Evolutionary conservation across 2,888 invertebrate genomes (phyloP).

Genomic region (Eupithecia vulgata): DNA sequence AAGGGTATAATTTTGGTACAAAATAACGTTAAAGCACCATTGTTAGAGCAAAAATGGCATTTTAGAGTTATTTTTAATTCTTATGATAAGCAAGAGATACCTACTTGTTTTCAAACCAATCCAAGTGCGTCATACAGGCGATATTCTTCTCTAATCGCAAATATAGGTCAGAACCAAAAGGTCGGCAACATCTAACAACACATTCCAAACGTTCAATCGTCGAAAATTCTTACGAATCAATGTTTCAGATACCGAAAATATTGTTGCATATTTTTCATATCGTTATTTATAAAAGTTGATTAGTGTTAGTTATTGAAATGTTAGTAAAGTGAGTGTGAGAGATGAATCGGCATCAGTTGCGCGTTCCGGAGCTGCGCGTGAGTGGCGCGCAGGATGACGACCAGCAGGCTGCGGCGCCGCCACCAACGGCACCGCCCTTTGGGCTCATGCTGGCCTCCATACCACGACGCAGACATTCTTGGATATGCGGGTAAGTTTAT

Average conservation of each 20-base stretch:
- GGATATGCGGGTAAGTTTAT: slow-evolving; percentile 89
- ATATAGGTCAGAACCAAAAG: slow-evolving; percentile 1
- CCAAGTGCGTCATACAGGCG: slow-evolving; percentile 1
- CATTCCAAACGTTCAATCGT: slow-evolving; percentile 48
- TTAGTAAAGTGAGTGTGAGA: slow-evolving; percentile 67
- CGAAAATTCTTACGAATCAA: slow-evolving; percentile 11
- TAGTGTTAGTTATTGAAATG: slow-evolving; percentile 36
- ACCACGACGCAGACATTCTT: slow-evolving; percentile 88
- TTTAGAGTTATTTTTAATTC: background rate
- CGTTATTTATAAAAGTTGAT: slow-evolving; percentile 28
- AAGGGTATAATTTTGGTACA: too few relatives aligned
- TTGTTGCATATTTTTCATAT: slow-evolving; percentile 14
- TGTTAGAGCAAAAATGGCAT: background rate
- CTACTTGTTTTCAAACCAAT: background rate
- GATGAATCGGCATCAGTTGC: slow-evolving; percentile 84
- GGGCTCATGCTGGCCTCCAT: slow-evolving; percentile 81
- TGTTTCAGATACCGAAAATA: slow-evolving; percentile 20
- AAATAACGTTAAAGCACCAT: too few relatives aligned
- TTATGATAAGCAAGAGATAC: background rate
- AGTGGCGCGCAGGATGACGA: slow-evolving; percentile 80
- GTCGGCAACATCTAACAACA: slow-evolving; percentile 48
- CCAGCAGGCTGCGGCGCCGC: slow-evolving; percentile 49
- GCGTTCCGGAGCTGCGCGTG: slow-evolving; percentile 88
- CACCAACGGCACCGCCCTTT: slow-evolving; percentile 72
- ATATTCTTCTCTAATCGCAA: slow-evolving; percentile 2